phyloP scores from a whole-genome alignment of 2,888 invertebrate genomes.

The Acleris emargana region DNA sequence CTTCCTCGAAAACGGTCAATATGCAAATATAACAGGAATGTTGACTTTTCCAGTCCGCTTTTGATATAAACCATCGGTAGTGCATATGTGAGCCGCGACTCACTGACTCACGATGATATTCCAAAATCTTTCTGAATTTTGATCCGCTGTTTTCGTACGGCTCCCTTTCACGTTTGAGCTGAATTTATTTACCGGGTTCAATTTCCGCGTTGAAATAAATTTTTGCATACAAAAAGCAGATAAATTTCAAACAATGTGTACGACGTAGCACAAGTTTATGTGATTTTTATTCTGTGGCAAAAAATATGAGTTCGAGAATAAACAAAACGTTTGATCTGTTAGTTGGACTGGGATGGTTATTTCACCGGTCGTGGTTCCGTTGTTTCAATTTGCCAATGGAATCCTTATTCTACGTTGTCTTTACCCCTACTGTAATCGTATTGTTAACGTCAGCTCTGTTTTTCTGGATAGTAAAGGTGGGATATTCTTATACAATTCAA shows the following conservation, averaged over 20 bases:
- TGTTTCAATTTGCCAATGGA: not conserved
- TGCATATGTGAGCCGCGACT: not conserved
- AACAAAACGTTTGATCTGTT: not conserved
- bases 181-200: conserved; percentile 31
- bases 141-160: conserved; percentile 21
- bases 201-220: conserved; percentile 28
- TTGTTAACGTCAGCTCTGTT: no score
- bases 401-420: no score
- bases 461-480: no score
- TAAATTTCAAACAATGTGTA: conserved; percentile 28
- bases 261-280: conserved; percentile 21
- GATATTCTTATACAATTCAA: no score
- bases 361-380: not conserved
- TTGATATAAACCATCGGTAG: not conserved
- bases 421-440: no score
- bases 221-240: conserved; percentile 26
- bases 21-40: not conserved
- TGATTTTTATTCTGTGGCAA: conserved; percentile 9
- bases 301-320: conserved; percentile 11
- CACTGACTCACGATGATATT: conserved; percentile 6
- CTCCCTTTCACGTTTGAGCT: conserved; percentile 20
- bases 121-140: conserved; percentile 12
- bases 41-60: not conserved
- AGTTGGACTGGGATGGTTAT: not conserved
- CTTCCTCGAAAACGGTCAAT: no score